phyloP scores from a whole-genome alignment of 2,888 invertebrate species.

The Spisula subtruncata region DNA sequence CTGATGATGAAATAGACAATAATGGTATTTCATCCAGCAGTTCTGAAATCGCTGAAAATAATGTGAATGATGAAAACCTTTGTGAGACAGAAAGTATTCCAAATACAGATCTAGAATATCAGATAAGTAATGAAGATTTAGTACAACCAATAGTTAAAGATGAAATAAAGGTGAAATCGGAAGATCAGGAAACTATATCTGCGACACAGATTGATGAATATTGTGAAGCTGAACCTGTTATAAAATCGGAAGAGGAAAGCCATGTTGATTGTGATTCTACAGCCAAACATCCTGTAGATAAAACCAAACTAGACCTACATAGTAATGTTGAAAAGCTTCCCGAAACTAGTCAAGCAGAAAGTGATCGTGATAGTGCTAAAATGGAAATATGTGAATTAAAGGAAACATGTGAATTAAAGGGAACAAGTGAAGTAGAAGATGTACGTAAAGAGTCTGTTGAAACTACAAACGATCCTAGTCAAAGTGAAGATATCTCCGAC shows the following conservation, averaged over 20 bases:
- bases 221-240: neutral
- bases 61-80: neutral
- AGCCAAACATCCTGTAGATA: neutral
- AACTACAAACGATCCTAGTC: neutral
- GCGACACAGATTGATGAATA: neutral
- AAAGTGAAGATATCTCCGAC: neutral
- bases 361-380: neutral
- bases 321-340: neutral
- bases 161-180: neutral
- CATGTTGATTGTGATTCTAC: neutral
- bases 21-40: neutral
- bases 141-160: neutral
- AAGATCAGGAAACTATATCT: neutral
- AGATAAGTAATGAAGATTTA: neutral
- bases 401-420: neutral
- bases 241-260: neutral
- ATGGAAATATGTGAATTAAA: neutral
- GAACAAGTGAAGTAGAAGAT: neutral
- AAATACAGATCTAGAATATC: constrained; percentile 2
- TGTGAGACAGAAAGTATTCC: neutral
- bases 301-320: neutral
- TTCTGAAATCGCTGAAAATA: constrained; percentile 1
- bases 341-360: neutral
- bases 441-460: neutral
- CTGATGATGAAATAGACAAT: constrained; percentile 22